phyloP scores from a whole-genome alignment of 2,797 vertebrate species.

The Protonibea diacanthus region DNA sequence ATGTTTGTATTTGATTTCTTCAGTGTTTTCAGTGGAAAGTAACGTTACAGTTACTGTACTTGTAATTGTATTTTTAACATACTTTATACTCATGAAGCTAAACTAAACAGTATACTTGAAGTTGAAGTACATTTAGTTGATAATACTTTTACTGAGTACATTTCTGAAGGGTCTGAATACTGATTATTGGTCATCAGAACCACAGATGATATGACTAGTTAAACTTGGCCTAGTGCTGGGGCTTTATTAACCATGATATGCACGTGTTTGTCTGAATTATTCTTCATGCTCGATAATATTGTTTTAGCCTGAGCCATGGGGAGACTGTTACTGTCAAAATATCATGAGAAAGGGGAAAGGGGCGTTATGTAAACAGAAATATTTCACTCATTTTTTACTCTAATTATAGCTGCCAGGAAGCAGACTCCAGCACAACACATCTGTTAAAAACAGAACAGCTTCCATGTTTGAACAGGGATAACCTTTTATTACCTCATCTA shows the following conservation, averaged over 20 bases:
- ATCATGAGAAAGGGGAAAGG: not conserved
- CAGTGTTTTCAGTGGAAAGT: too few relatives aligned
- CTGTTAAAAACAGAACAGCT: conserved; percentile 20
- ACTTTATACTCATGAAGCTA: too few relatives aligned
- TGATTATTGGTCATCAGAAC: too few relatives aligned
- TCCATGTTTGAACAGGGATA: not conserved
- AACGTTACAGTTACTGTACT: too few relatives aligned
- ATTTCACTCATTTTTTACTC: conserved; percentile 12
- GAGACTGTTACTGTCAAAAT: conserved; percentile 8
- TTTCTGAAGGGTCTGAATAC: too few relatives aligned
- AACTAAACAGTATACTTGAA: too few relatives aligned
- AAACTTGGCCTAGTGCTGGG: not conserved
- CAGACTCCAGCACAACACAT: conserved; percentile 6
- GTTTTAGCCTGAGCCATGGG: not conserved
- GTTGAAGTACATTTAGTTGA: too few relatives aligned
- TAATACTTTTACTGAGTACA: too few relatives aligned
- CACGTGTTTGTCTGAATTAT: not conserved
- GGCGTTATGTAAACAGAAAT: conserved; percentile 32
- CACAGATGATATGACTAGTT: not conserved
- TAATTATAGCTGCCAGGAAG: conserved; percentile 34
- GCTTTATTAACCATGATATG: not conserved
- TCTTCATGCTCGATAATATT: not conserved
- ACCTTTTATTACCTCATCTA: not conserved
- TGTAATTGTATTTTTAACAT: too few relatives aligned
- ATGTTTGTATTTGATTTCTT: too few relatives aligned